Evolutionary conservation across 2,797 vertebrate genomes (phyloP).

Genomic region (Esox masquinongy): DNA sequence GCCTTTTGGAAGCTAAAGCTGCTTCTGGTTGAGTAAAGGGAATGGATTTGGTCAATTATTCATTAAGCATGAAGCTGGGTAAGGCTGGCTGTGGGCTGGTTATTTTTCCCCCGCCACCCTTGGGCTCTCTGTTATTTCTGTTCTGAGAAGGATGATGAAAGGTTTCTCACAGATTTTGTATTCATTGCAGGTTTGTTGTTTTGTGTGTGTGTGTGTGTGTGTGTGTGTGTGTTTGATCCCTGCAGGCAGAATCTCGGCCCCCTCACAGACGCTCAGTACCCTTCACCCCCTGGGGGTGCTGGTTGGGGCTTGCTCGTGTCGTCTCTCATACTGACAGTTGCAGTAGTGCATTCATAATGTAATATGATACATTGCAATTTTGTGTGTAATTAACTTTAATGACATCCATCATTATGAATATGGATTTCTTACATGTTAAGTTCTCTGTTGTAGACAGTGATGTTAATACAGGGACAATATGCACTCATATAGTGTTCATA

Average conservation of each 20-base stretch:
- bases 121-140: constrained; percentile 44
- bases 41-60: constrained; percentile 69
- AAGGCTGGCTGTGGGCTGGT: neutral
- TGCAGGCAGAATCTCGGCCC: constrained; percentile 46
- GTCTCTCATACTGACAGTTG: constrained; percentile 59
- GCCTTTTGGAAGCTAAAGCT: constrained; percentile 41
- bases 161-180: constrained; percentile 43
- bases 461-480: neutral
- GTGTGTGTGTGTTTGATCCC: constrained; percentile 53
- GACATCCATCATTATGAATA: constrained; percentile 1
- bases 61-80: constrained; percentile 43
- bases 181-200: constrained; percentile 60
- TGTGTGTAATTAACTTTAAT: constrained; percentile 47
- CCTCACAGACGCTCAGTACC: constrained; percentile 46
- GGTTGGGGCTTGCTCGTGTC: constrained; percentile 9
- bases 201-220: constrained; percentile 33
- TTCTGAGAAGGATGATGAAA: constrained; percentile 55
- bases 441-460: neutral
- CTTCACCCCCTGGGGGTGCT: constrained; percentile 28
- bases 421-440: neutral
- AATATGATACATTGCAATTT: constrained; percentile 61
- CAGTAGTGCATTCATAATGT: constrained; percentile 50
- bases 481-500: neutral
- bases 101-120: too few relatives aligned
- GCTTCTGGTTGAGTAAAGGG: constrained; percentile 57